Evolutionary conservation across 2,113 vertebrate genomes (phyloP).

Genomic region (Thamnaconus septentrionalis): DNA sequence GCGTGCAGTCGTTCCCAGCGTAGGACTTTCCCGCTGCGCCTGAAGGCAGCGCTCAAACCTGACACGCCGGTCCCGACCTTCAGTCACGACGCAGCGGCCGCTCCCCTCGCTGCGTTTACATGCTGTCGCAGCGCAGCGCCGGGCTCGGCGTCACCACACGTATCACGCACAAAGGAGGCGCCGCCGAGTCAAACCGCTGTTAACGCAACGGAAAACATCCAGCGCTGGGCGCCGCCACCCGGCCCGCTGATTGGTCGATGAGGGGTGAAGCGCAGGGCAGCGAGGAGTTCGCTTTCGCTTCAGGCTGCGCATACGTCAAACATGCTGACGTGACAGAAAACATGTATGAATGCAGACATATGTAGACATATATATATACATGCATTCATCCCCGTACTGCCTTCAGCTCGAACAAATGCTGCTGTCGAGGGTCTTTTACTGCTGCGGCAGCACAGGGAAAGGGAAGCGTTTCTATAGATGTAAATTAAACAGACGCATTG

Average conservation of each 20-base stretch:
- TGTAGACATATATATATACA: too few species aligned
- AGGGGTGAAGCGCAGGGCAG: constrained; percentile 3
- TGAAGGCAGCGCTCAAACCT: constrained; percentile 25
- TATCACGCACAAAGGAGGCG: too few species aligned
- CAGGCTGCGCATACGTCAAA: background rate
- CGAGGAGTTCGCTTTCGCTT: constrained; percentile 5
- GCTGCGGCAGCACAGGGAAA: background rate
- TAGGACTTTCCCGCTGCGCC: background rate
- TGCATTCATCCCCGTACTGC: too few species aligned
- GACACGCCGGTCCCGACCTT: constrained; percentile 33
- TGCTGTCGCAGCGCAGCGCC: background rate
- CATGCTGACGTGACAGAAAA: constrained; percentile 25
- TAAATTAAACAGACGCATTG: background rate
- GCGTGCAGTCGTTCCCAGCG: too few species aligned
- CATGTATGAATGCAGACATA: too few species aligned
- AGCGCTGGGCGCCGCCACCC: background rate
- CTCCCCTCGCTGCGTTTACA: constrained; percentile 20
- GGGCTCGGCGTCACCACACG: too few species aligned
- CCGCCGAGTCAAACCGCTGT: background rate
- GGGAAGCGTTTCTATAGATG: background rate
- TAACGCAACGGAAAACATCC: background rate
- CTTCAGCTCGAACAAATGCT: too few species aligned
- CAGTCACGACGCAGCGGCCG: constrained; percentile 5
- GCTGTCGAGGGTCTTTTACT: background rate
- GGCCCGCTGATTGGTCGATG: constrained; percentile 23